Conservation (phyloP, 2,888 invertebrate genomes). For the Tipula vernalis region DNA sequence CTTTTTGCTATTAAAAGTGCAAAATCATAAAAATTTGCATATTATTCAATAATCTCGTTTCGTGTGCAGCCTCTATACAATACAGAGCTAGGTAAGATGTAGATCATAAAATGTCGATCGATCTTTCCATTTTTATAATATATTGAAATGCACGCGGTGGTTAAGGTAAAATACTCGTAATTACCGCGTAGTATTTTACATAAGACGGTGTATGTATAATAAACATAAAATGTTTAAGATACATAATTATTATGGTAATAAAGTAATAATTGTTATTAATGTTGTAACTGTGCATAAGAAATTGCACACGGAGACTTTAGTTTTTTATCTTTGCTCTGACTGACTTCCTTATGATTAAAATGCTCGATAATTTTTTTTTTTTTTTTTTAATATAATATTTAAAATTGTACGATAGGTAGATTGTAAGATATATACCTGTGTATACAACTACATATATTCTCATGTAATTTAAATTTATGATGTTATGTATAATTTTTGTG, state of each 20-base stretch:
- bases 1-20: too few species aligned
- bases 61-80: too few species aligned
- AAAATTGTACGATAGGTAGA: not conserved
- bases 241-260: not conserved
- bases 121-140: not conserved
- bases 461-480: not conserved
- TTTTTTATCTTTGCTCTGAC: not conserved
- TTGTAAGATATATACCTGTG: not conserved
- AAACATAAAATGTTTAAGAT: not conserved
- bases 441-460: not conserved
- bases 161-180: not conserved
- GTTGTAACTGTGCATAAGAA: not conserved
- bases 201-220: not conserved
- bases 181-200: not conserved
- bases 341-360: not conserved
- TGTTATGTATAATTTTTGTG: not conserved
- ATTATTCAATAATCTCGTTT: too few species aligned
- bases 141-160: not conserved
- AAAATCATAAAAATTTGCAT: too few species aligned
- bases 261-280: slow-evolving; percentile 4
- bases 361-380: not conserved
- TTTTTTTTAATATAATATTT: not conserved
- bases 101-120: not conserved
- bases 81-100: too few species aligned
- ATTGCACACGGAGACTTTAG: not conserved